phyloP scores from a whole-genome alignment of 2,888 invertebrate species.

The Orthonevra nobilis region DNA sequence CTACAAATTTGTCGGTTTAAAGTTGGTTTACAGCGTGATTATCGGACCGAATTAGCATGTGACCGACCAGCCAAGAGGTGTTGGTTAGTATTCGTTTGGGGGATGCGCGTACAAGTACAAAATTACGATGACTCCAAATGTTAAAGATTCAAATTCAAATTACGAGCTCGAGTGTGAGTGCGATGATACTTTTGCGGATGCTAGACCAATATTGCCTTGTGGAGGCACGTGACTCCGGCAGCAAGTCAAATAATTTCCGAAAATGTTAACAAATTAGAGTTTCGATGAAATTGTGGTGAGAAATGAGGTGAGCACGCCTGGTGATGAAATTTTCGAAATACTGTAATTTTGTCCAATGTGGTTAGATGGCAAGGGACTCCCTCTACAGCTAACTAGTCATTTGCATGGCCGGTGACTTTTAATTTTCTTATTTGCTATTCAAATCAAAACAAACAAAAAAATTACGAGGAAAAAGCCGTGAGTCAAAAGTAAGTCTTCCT shows the following conservation, averaged over 20 bases:
- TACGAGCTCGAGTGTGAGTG: slow-evolving; percentile 36
- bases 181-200: slow-evolving; percentile 57
- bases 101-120: not conserved
- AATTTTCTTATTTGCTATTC: too few species aligned
- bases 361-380: too few species aligned
- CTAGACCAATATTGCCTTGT: slow-evolving; percentile 49
- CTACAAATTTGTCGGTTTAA: slow-evolving; percentile 59
- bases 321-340: slow-evolving; percentile 7
- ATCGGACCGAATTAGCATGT: slow-evolving; percentile 64
- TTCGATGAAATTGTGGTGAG: slow-evolving; percentile 49
- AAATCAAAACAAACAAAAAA: too few species aligned
- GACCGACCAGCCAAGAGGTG: slow-evolving; percentile 62
- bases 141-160: slow-evolving; percentile 53
- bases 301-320: not conserved
- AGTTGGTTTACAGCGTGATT: slow-evolving; percentile 69
- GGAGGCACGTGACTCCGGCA: slow-evolving; percentile 34
- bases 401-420: too few species aligned
- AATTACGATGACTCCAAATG: slow-evolving; percentile 44
- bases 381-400: too few species aligned
- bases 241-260: slow-evolving; percentile 36
- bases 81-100: not conserved
- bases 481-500: too few species aligned
- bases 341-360: not conserved
- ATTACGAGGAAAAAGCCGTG: too few species aligned
- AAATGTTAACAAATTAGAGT: slow-evolving; percentile 66